These are phyloP conservation scores for Chauna torquata DNA, from an alignment of 2,113 vertebrate genomes.

Conservation along the genomic window DNA sequence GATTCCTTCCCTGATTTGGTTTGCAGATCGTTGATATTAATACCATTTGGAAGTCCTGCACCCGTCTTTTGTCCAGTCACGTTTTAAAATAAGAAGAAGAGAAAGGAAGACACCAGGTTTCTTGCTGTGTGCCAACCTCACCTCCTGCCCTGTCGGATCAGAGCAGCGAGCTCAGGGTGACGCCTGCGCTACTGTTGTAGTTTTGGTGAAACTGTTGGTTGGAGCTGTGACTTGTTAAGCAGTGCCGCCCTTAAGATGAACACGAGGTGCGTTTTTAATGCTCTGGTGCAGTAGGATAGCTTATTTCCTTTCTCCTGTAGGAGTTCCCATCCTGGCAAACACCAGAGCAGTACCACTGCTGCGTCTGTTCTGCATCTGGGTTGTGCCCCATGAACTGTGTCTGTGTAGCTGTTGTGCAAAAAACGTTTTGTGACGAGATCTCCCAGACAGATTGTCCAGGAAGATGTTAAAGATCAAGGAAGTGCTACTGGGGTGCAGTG, in stretches of 20 bases:
- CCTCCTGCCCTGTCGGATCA: not conserved
- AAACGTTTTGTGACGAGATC: fast-evolving
- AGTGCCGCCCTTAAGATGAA: not conserved
- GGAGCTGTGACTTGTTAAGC: not conserved
- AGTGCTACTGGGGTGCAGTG: not conserved
- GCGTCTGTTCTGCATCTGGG: not conserved
- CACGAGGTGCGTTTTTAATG: no score
- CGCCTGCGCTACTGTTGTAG: not conserved
- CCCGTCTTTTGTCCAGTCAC: no score
- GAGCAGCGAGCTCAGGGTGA: not conserved
- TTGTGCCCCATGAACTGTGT: not conserved
- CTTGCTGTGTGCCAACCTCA: not conserved
- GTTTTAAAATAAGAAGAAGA: not conserved
- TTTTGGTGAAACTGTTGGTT: no score
- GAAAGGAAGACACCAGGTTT: not conserved
- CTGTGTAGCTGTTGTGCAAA: not conserved
- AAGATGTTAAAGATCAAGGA: not conserved
- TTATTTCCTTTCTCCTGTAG: not conserved
- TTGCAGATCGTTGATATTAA: not conserved
- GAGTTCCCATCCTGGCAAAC: not conserved
- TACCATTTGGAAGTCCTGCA: no score
- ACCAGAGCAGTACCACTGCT: not conserved
- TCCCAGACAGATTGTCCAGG: not conserved
- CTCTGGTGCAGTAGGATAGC: not conserved
- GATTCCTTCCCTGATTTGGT: not conserved